Conservation (phyloP, 2,888 invertebrate genomes). For the Phlogophora meticulosa region DNA sequence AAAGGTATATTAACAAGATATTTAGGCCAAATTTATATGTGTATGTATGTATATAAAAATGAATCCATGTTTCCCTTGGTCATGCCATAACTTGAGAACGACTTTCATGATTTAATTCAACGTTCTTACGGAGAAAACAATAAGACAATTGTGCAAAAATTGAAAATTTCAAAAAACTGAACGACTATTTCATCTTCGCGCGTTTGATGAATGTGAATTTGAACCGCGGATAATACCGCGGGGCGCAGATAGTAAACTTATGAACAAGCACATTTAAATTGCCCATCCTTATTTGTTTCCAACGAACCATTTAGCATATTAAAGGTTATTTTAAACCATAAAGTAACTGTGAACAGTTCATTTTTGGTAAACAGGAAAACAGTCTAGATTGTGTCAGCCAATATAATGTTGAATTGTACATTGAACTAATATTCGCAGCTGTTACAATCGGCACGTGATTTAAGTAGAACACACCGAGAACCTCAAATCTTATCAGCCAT, state of each 20-base stretch:
- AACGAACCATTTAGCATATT: neutral
- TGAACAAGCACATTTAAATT: slow-evolving; percentile 16
- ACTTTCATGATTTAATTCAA: no score
- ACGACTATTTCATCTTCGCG: no score
- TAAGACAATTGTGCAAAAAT: no score
- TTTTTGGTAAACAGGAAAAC: slow-evolving; percentile 16
- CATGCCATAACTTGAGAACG: no score
- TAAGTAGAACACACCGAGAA: slow-evolving; percentile 10
- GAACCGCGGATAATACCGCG: no score
- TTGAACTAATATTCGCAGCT: slow-evolving; percentile 27
- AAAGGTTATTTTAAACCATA: slow-evolving; percentile 2
- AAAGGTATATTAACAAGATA: neutral
- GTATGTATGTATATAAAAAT: no score
- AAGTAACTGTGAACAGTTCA: slow-evolving; percentile 4
- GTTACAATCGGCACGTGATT: slow-evolving; percentile 37
- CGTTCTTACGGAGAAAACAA: no score
- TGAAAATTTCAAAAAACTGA: no score
- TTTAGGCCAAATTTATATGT: no score
- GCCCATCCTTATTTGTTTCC: neutral
- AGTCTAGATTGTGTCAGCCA: neutral
- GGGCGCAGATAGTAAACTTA: no score
- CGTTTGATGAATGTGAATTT: no score
- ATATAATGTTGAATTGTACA: slow-evolving; percentile 18
- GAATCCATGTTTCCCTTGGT: no score
- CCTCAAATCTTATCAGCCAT: slow-evolving; percentile 38